These are phyloP conservation scores for Clusia tigrina DNA, from an alignment of 2,888 invertebrate genomes.

Conservation along the genomic window DNA sequence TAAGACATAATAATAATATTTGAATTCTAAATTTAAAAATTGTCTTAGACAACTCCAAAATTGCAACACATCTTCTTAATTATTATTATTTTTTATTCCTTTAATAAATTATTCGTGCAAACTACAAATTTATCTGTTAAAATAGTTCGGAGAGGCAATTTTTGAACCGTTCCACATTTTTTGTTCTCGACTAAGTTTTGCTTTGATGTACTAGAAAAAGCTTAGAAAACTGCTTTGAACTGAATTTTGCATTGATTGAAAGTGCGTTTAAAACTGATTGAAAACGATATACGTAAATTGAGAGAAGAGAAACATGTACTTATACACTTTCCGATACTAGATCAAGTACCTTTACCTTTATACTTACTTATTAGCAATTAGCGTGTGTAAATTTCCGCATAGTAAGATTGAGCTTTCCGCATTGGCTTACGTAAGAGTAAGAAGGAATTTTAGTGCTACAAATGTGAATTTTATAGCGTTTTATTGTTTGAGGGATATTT, in stretches of 20 bases:
- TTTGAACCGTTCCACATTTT: too few species aligned
- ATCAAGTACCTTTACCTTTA: conserved; percentile 35
- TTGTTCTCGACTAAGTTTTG: too few species aligned
- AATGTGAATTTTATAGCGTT: too few species aligned
- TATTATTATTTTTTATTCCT: too few species aligned
- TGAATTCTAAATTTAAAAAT: too few species aligned
- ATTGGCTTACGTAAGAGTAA: neutral
- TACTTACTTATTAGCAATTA: conserved; percentile 1
- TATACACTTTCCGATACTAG: conserved; percentile 23
- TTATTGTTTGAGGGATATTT: neutral
- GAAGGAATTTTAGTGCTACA: neutral
- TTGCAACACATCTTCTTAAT: too few species aligned
- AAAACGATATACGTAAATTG: conserved; percentile 58
- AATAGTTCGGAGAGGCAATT: too few species aligned
- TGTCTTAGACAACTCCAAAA: too few species aligned
- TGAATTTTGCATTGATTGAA: conserved; percentile 40
- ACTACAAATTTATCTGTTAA: too few species aligned
- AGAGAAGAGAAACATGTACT: conserved; percentile 11
- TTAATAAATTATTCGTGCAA: too few species aligned
- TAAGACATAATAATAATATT: too few species aligned
- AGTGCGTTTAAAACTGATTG: conserved; percentile 43
- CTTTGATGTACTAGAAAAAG: too few species aligned
- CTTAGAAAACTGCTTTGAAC: conserved; percentile 36
- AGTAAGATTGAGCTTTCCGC: neutral
- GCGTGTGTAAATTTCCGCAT: neutral